A percentile compares a stretch with the other conserved stretches of the same genome.
Evolutionary conservation across 2,888 invertebrate genomes (phyloP).

Genomic region (Dynastes maya): DNA sequence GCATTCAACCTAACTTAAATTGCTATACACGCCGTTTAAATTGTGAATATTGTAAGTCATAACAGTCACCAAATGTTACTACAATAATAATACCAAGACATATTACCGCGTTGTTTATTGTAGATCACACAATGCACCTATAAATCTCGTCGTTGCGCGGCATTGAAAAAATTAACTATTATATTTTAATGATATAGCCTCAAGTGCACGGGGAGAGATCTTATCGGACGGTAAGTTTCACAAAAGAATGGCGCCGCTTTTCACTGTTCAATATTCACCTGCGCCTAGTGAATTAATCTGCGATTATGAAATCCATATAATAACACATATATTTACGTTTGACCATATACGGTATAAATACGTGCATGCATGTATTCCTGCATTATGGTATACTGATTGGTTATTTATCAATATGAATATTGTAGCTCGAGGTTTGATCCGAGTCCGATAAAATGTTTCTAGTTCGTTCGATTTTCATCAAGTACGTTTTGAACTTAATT

Average conservation of each 20-base stretch:
- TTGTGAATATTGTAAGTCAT: conserved; percentile 18
- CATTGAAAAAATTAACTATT: conserved; percentile 37
- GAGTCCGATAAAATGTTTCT: conserved; percentile 2
- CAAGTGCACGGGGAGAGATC: conserved; percentile 24
- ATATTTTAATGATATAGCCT: conserved; percentile 34
- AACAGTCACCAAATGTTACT: conserved; percentile 6
- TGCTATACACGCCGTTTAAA: conserved; percentile 29
- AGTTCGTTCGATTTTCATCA: conserved; percentile 7
- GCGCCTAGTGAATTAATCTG: conserved; percentile 24
- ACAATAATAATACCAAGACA: conserved; percentile 32
- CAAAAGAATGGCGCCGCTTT: conserved; percentile 37
- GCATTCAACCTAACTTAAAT: conserved; percentile 27
- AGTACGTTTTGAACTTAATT: too few species aligned
- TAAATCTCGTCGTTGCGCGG: conserved; percentile 27
- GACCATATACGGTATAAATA: conserved; percentile 13
- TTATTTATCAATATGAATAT: conserved; percentile 9
- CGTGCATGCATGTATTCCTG: background rate
- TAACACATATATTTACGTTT: conserved; percentile 17
- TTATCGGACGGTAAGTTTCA: conserved; percentile 23
- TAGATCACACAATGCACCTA: conserved; percentile 38
- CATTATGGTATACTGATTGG: background rate
- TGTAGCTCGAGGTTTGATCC: conserved; percentile 1
- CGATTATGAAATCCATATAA: conserved; percentile 31
- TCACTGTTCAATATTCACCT: conserved; percentile 27
- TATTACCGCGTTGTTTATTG: conserved; percentile 38